These are phyloP conservation scores for Ia io DNA, from an alignment of 2,113 vertebrate genomes.

Conservation along the genomic window DNA sequence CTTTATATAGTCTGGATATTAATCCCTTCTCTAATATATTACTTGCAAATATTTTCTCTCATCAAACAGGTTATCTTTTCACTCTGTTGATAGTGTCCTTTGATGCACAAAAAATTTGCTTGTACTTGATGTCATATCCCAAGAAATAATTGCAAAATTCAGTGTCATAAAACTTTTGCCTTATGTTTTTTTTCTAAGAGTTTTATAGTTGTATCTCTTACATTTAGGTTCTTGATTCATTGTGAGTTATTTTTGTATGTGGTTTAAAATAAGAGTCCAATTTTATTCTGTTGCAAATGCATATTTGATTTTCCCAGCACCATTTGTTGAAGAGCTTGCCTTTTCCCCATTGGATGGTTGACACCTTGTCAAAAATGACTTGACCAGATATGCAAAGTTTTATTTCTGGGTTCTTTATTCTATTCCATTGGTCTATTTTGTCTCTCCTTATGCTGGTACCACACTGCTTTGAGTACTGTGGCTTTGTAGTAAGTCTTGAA, in stretches of 20 bases:
- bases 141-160: not conserved
- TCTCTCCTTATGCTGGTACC: not conserved
- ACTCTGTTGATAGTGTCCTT: not conserved
- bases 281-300: not conserved
- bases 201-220: not conserved
- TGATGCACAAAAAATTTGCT: not conserved
- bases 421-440: not conserved
- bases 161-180: not conserved
- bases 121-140: not conserved
- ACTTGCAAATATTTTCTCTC: not conserved
- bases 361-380: not conserved
- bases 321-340: not conserved
- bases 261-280: not conserved
- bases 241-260: not conserved
- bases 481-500: not conserved
- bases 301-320: not conserved
- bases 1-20: not conserved
- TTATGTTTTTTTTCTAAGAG: not conserved
- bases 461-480: not conserved
- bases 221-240: not conserved
- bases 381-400: not conserved
- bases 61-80: not conserved
- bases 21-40: not conserved
- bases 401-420: not conserved
- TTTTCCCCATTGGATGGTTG: not conserved